These are phyloP conservation scores for Parascotia fuliginaria DNA, from an alignment of 2,888 invertebrate genomes.

Conservation along the genomic window DNA sequence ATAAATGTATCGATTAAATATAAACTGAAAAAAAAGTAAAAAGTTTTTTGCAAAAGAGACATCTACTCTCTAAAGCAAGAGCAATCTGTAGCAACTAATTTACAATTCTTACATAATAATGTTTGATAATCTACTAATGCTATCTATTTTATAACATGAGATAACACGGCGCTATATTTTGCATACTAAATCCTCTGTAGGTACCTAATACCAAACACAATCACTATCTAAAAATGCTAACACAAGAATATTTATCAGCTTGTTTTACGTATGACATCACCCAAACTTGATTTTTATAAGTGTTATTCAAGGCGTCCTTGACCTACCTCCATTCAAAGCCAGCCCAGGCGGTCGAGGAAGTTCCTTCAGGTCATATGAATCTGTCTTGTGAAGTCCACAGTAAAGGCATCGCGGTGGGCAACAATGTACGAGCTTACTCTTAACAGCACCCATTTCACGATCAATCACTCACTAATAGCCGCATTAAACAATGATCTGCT, in stretches of 20 bases:
- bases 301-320: conserved; percentile 34
- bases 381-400: conserved; percentile 53
- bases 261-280: conserved; percentile 43
- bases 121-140: neutral
- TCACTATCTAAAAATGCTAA: conserved; percentile 25
- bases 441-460: conserved; percentile 68
- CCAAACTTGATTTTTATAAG: conserved; percentile 16
- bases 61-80: too few species aligned
- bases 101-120: too few species aligned
- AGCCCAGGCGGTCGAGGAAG: conserved; percentile 71
- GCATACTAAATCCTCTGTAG: conserved; percentile 12
- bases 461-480: conserved; percentile 33
- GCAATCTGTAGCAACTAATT: too few species aligned
- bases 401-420: conserved; percentile 60
- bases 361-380: conserved; percentile 72
- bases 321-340: conserved; percentile 67
- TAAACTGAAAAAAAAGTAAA: too few species aligned
- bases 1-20: too few species aligned
- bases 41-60: too few species aligned
- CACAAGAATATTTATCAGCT: conserved; percentile 14
- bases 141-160: conserved; percentile 39
- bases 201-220: conserved; percentile 12
- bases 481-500: conserved; percentile 32
- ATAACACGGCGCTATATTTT: conserved; percentile 16
- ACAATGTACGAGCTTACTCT: conserved; percentile 61